Base-by-base conservation (phyloP, 2,888 invertebrate species). In the Sinotaia quadrata region DNA sequence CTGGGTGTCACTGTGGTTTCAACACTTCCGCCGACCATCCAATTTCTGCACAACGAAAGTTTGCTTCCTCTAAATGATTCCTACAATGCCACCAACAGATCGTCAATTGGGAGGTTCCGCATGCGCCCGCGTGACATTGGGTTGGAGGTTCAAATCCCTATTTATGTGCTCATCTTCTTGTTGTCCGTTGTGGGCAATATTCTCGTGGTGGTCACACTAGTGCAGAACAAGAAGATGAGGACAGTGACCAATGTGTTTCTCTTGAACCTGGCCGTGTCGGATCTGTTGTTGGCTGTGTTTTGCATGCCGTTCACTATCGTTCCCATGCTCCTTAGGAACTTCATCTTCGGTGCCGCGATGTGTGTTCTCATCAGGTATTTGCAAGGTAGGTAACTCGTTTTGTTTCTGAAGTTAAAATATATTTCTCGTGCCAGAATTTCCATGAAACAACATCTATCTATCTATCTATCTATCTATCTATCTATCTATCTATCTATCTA, bases 251-350 rank as follows among this genome's bases (percentile, higher is more conserved):
- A 91, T 78, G 88, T 91, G 44, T 90, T 91, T 77, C 84, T 90
- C 21, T 78, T 89, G 41, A 88, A 89, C 82, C 81, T 90, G 76
- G 91, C 92, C 58, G 90, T 93, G 56, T 92, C 92, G 58, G 95
- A 95, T 84, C 91, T 95, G 69, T 90, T 95, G 51, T 90, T 95
- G 54, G 93, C 94, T 0, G 94, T 94, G 0, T 93, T 95, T 85
- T 95, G 94, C 83, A 92, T 95, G 90, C 94, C 94, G 0, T 92
- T 93, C 80, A 93, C 93, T 0, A 89, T 94, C 51, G 91, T 92
- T 31, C 93, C 93, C 5, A 90, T 91, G 4, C 88, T 93, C 49
- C 89, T 93, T 69, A 88, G 91, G 74, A 91, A 93, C 84, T 93
- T 93, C 87, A 91, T 94, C 78, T 94, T 94, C 80, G 95, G 93